phyloP scores from a whole-genome alignment of 2,113 vertebrate genomes.

The Malurus cyaneus region DNA sequence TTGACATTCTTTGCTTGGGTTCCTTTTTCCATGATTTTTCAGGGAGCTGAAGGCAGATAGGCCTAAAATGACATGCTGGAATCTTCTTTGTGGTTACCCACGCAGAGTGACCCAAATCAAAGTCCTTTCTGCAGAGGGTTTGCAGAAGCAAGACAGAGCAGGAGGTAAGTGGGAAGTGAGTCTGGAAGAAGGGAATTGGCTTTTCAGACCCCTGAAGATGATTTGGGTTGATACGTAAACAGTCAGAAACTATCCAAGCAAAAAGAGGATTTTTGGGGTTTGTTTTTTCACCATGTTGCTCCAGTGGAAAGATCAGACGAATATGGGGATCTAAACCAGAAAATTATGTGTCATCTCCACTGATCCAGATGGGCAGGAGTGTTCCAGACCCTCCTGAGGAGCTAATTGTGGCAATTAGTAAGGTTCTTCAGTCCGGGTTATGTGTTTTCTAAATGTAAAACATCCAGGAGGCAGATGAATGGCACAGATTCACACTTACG shows the following conservation, averaged over 20 bases:
- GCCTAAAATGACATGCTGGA: slow-evolving; percentile 83
- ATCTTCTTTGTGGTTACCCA: slow-evolving; percentile 84
- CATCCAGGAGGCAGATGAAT: not conserved
- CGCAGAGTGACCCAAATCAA: slow-evolving; percentile 84
- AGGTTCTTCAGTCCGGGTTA: not conserved
- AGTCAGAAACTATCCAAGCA: not conserved
- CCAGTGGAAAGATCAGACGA: not conserved
- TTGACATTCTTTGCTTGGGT: not conserved
- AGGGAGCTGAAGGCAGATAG: slow-evolving; percentile 87
- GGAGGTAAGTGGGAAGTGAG: slow-evolving; percentile 73
- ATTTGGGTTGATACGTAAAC: not conserved
- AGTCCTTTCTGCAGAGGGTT: slow-evolving; percentile 78
- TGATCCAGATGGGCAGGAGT: not conserved
- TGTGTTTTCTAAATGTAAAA: not conserved
- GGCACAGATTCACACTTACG: not conserved
- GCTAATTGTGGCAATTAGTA: not conserved
- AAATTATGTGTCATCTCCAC: not conserved
- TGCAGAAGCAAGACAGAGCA: slow-evolving; percentile 78
- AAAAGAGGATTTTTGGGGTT: not conserved
- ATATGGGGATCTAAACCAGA: not conserved
- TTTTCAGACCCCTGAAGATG: not conserved
- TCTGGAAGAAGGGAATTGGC: not conserved
- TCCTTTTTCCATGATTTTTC: not conserved
- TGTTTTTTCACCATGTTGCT: not conserved
- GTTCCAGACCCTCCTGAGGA: not conserved